Percentiles rank a stretch among this genome's conserved stretches.
Conservation (phyloP, 2,888 invertebrate genomes). For the Macrostomum cliftonense region DNA sequence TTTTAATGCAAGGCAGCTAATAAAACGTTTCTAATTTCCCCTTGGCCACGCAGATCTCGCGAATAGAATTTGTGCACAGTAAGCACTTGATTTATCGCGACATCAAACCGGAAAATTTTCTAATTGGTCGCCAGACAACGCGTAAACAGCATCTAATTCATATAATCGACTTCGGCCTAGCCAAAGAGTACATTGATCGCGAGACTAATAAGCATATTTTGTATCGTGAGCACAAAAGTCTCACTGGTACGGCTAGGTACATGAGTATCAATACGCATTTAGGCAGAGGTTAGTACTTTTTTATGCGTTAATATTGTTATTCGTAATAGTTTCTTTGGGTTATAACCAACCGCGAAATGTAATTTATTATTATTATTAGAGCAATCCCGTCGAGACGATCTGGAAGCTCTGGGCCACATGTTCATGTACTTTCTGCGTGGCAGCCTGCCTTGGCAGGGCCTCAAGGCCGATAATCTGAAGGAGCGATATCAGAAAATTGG, state of each 20-base stretch:
- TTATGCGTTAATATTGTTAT: too few relatives aligned
- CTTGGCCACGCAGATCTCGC: conserved; percentile 53
- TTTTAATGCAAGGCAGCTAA: too few relatives aligned
- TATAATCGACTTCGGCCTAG: conserved; percentile 99
- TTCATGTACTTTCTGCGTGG: conserved; percentile 99
- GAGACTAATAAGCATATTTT: conserved; percentile 85
- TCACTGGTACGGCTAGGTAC: conserved; percentile 97
- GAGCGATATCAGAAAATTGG: conserved; percentile 99
- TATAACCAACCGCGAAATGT: too few relatives aligned
- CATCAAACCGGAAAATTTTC: conserved; percentile 98
- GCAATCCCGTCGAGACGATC: conserved; percentile 94
- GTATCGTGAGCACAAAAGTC: conserved; percentile 98
- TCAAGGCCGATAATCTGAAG: conserved; percentile 96
- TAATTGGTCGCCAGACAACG: conserved; percentile 87
- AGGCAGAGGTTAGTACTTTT: conserved; percentile 58
- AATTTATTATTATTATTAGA: conserved; percentile 44
- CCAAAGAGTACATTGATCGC: conserved; percentile 99
- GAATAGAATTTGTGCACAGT: conserved; percentile 98
- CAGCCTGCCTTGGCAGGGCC: conserved; percentile 97
- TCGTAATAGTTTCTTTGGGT: too few relatives aligned
- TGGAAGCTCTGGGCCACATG: conserved; percentile 99
- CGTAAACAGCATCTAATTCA: conserved; percentile 95
- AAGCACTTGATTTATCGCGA: conserved; percentile 96
- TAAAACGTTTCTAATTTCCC: background rate
- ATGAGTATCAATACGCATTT: conserved; percentile 99